A percentile compares a stretch with the other conserved stretches of the same genome.
These are phyloP conservation scores for Latheticus oryzae DNA, from an alignment of 2,888 invertebrate species.

Conservation along the genomic window DNA sequence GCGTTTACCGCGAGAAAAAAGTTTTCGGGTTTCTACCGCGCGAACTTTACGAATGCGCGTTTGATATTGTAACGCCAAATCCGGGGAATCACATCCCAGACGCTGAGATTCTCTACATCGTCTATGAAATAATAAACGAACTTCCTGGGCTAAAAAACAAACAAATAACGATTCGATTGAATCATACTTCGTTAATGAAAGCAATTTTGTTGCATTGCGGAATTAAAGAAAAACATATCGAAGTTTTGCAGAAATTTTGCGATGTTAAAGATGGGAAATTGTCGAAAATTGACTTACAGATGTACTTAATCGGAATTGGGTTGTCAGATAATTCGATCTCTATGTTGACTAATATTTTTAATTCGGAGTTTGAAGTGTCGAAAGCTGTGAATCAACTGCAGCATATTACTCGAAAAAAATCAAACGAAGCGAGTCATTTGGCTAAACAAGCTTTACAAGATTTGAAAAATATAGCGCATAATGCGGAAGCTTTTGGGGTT, in stretches of 20 bases:
- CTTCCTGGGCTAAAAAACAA: conserved; percentile 74
- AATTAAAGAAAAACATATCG: conserved; percentile 75
- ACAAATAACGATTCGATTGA: conserved; percentile 78
- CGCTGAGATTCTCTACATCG: conserved; percentile 85
- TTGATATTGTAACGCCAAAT: conserved; percentile 88
- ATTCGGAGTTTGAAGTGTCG: conserved; percentile 73
- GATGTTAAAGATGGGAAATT: conserved; percentile 71
- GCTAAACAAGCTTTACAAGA: conserved; percentile 81
- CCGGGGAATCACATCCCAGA: conserved; percentile 81
- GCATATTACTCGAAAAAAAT: conserved; percentile 75
- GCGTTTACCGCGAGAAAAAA: conserved; percentile 86
- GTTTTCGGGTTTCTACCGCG: conserved; percentile 87
- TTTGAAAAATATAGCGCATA: conserved; percentile 77
- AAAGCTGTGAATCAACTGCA: conserved; percentile 73
- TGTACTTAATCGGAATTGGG: conserved; percentile 74
- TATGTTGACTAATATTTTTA: conserved; percentile 74
- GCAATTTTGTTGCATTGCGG: conserved; percentile 84
- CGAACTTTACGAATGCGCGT: conserved; percentile 91
- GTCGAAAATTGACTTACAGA: conserved; percentile 78
- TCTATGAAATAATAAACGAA: conserved; percentile 79
- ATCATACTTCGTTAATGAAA: conserved; percentile 81
- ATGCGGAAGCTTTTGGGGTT: conserved; percentile 80
- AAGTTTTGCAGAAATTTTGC: conserved; percentile 66
- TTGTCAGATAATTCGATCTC: conserved; percentile 76
- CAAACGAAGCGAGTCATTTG: conserved; percentile 73